phyloP scores from a whole-genome alignment of 1,140 invertebrate genomes.

The Calephelis virginiensis region DNA sequence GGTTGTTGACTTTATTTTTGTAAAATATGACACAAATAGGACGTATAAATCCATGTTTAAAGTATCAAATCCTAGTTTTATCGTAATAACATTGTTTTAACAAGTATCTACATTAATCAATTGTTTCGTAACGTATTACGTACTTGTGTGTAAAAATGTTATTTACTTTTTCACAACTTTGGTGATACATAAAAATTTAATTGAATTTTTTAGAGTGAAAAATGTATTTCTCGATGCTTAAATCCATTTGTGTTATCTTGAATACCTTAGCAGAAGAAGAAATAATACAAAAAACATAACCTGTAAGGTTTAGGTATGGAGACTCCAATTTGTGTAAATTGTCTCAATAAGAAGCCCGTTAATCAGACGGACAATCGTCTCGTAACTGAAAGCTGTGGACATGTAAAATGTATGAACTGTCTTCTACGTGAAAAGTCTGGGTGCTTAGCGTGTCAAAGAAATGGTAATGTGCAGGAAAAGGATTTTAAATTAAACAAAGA shows the following conservation, averaged over 20 bases:
- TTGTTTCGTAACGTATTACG: too few relatives aligned
- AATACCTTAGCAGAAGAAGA: neutral
- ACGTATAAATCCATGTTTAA: too few relatives aligned
- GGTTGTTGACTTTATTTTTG: too few relatives aligned
- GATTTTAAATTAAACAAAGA: conserved; percentile 24
- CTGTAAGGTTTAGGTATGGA: conserved; percentile 57
- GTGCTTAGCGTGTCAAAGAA: conserved; percentile 59
- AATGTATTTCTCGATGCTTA: neutral
- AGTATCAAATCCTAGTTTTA: too few relatives aligned
- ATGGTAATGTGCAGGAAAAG: conserved; percentile 29
- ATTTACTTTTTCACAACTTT: too few relatives aligned
- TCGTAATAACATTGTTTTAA: too few relatives aligned
- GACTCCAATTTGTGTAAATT: conserved; percentile 65
- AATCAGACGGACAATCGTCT: conserved; percentile 75
- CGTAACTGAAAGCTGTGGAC: conserved; percentile 78
- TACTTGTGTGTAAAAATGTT: too few relatives aligned
- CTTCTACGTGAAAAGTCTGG: conserved; percentile 72
- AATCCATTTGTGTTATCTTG: neutral
- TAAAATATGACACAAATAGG: too few relatives aligned
- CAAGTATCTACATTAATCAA: too few relatives aligned
- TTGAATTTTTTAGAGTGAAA: too few relatives aligned
- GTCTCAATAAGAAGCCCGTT: conserved; percentile 58
- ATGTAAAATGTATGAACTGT: conserved; percentile 78
- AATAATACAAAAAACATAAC: conserved; percentile 38
- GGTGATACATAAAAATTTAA: too few relatives aligned